Conservation (phyloP, 2,888 invertebrate genomes). For the Cerceris ruficornis region DNA sequence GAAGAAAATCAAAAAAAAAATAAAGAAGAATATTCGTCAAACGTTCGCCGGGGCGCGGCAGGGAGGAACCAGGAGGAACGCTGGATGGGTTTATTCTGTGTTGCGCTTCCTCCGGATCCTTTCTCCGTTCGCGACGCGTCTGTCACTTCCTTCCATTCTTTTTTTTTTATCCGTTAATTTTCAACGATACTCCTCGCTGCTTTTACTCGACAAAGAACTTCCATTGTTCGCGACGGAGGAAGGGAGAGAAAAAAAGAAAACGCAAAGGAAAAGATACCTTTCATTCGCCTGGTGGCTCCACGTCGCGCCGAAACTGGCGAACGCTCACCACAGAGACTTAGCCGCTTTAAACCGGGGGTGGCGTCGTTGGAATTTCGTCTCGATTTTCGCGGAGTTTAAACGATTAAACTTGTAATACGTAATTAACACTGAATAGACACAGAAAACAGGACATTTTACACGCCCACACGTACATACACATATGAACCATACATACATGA, state of each 20-base stretch:
- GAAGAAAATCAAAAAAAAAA: constrained; percentile 36
- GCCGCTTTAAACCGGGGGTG: constrained; percentile 59
- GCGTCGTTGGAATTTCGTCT: constrained; percentile 47
- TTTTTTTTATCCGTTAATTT: neutral
- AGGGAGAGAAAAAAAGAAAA: neutral
- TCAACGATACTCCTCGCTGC: neutral
- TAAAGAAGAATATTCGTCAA: constrained; percentile 29
- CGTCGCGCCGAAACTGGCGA: constrained; percentile 32
- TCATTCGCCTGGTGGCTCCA: neutral
- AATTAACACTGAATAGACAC: neutral
- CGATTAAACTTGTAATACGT: constrained; percentile 16
- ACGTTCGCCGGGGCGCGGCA: constrained; percentile 29
- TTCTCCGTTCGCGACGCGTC: neutral
- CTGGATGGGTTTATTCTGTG: neutral
- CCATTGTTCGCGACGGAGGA: neutral
- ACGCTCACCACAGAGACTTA: constrained; percentile 67
- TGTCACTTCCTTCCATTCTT: neutral
- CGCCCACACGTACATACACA: too few relatives aligned
- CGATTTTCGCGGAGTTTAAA: constrained; percentile 37
- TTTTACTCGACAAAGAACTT: neutral
- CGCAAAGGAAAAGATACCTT: neutral
- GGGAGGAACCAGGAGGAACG: neutral
- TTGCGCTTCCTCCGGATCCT: neutral
- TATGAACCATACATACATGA: too few relatives aligned
- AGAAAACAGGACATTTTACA: neutral